Conservation (phyloP, 2,113 vertebrate genomes). For the Nyctibius bracteatus region DNA sequence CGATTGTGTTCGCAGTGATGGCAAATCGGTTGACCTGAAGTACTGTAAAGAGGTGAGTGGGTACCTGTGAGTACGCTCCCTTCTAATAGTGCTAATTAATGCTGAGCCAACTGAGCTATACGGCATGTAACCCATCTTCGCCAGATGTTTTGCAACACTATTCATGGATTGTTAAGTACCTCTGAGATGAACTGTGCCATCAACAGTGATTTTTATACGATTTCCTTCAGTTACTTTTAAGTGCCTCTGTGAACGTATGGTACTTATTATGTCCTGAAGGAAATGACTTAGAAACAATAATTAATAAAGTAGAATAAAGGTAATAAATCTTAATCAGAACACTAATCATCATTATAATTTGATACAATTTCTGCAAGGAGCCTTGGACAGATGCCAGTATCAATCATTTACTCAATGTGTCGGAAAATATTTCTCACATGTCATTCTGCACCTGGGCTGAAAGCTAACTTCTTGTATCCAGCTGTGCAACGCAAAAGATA, state of each 20-base stretch:
- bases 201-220: slow-evolving; percentile 38
- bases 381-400: slow-evolving; percentile 68
- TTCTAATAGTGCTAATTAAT: slow-evolving; percentile 22
- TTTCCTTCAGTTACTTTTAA: slow-evolving; percentile 60
- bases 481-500: slow-evolving; percentile 27
- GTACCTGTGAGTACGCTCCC: slow-evolving; percentile 14
- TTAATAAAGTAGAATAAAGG: slow-evolving; percentile 71
- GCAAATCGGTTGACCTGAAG: slow-evolving; percentile 92
- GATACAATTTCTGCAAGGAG: slow-evolving; percentile 47
- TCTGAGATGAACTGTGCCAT: slow-evolving; percentile 43
- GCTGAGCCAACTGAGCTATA: neutral
- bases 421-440: slow-evolving; percentile 52
- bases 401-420: slow-evolving; percentile 53
- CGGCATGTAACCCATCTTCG: neutral
- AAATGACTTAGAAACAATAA: slow-evolving; percentile 69
- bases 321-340: slow-evolving; percentile 75
- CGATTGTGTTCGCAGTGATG: slow-evolving; percentile 94
- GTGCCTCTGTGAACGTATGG: slow-evolving; percentile 22
- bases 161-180: slow-evolving; percentile 47
- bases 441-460: slow-evolving; percentile 35
- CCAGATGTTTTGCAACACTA: slow-evolving; percentile 58
- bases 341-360: slow-evolving; percentile 72
- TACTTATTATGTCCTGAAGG: slow-evolving; percentile 63
- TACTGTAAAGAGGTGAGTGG: slow-evolving; percentile 90
- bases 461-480: slow-evolving; percentile 40